Evolutionary conservation across 30 jellyfish, hydroid and myxozoan species (phyloP), one percentile per base, ranked within the genome.

Genomic region (Cassiopea xamachana): DNA sequence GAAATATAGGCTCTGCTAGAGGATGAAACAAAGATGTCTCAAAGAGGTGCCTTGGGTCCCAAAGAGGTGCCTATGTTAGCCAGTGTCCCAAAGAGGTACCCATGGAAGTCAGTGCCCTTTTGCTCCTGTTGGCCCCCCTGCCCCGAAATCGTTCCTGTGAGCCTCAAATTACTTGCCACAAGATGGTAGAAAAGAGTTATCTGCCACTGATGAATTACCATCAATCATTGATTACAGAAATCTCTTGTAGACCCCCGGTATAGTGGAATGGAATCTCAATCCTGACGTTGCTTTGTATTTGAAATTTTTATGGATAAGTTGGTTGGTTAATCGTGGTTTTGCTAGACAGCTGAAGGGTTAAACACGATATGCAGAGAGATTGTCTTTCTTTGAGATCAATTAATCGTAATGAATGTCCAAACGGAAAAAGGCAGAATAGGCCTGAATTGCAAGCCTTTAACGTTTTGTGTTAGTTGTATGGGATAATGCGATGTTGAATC

Each of bases 291-390:
- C 60, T 69, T 70, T 84, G 85, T 39, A 58, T 70, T 50, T 27
- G 70, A 69, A 15, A 80, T 72, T 73, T 84, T 14, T 12, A 50
- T 16, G 62, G 92, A 73, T 16, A 69, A 73, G 85, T 62, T 49
- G 83, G 80, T 71, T 71, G 89, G 85, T 73, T 84, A 84, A 84
- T 84, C 92, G 48, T 72, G 92, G 92, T 84, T 84, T 27, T 84
- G 67, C 80, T 39, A 47, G 85, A 70, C 85, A 84, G 92, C 76
- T 84, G 85, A 73, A 70, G 67, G 72, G 50, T 75, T 73, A 64
- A 69, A 84, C 58, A 69, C 92, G 85, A 84, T 84, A 62, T 71
- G 80, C 80, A 71, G 80, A 16, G 46, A 19, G 80, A 71, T 71
- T 71, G 80, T 71, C 55, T 71, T 71, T 71, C 80, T n/a, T 8